Percentiles rank a stretch among this genome's conserved stretches.
phyloP scores from a whole-genome alignment of 2,888 invertebrate species.

The Pycnomerus fuliginosus region DNA sequence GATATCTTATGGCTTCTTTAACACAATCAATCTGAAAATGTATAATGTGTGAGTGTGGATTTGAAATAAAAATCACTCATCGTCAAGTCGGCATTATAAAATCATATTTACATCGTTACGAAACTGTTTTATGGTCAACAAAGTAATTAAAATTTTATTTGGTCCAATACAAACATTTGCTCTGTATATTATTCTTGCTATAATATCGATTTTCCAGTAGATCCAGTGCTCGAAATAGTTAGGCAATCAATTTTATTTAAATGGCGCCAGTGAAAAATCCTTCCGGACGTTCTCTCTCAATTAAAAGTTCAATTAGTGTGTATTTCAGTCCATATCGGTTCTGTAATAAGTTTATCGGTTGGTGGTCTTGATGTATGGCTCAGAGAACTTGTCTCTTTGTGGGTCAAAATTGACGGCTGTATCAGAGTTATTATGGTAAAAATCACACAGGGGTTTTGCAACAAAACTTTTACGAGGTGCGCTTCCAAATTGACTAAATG shows the following conservation, averaged over 20 bases:
- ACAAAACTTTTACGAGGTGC: conserved; percentile 8
- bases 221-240: no score
- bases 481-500: conserved; percentile 18
- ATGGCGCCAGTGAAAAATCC: no score
- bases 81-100: conserved; percentile 6
- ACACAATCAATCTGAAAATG: no score
- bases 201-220: conserved; percentile 8
- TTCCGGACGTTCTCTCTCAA: no score
- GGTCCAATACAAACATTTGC: conserved; percentile 11
- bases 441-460: conserved; percentile 3
- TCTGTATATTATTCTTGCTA: conserved; percentile 15
- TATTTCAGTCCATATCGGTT: conserved; percentile 1
- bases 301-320: conserved; percentile 6
- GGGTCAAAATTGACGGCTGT: conserved; percentile 3
- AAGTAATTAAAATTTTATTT: conserved; percentile 17
- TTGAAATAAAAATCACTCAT: conserved; percentile 3
- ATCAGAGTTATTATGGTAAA: conserved; percentile 1
- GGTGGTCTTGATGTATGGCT: conserved; percentile 2
- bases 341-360: conserved; percentile 5
- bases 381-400: neutral
- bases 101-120: conserved; percentile 15
- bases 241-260: no score
- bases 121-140: conserved; percentile 16
- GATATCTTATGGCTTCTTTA: no score
- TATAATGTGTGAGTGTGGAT: no score